Base-by-base conservation (phyloP, 2,797 vertebrate species). In the Acestrorhynchus altus region DNA sequence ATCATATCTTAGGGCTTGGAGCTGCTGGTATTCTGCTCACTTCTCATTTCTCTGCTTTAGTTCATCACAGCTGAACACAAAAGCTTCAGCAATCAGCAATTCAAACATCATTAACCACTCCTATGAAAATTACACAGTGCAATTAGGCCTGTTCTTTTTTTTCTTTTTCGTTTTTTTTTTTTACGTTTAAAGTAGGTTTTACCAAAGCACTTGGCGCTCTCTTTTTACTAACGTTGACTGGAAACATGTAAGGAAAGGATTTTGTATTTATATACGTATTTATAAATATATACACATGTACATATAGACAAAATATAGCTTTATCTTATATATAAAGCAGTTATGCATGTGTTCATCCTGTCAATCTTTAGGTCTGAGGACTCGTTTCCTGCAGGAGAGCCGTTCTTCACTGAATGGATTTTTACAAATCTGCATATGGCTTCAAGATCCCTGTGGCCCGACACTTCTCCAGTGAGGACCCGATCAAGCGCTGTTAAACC, bases 271-370 rank as follows among this genome's bases (percentile, higher is more conserved):
- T 93, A 91, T 91, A 93, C 88, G 91, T 90, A 92, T 92, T 92
- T 93, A 91, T 92, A 93, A 93, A 93, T 94, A 92, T 94, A 93
- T 92, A 94, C 91, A 94, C 89, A 94, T 94, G 86, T 94, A 95
- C 94, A 94, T 94, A 94, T 94, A 90, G 90, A 95, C 93, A 95
- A 94, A 94, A 94, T 94, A 94, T 72, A 94, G 90, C 91, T 94
- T 94, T 90, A 91, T 80, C 86, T 87, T 79, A 70, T 84, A 65
- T 83, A 88, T 92, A 91, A 93, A 93, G 93, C 90, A 79, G 91
- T 89, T 83, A 67, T 86, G 87, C 85, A 85, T 81, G 72, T 51
- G 75, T 84, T 74, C 59, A 83, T 73, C 73, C 79, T 70, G 81
- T 70, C 69, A 70, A 63, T 78, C 69, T 78, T 79, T 78, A 22